Evolutionary conservation across 2,888 invertebrate genomes (phyloP).

Genomic region (Ypsolopha scabrella): DNA sequence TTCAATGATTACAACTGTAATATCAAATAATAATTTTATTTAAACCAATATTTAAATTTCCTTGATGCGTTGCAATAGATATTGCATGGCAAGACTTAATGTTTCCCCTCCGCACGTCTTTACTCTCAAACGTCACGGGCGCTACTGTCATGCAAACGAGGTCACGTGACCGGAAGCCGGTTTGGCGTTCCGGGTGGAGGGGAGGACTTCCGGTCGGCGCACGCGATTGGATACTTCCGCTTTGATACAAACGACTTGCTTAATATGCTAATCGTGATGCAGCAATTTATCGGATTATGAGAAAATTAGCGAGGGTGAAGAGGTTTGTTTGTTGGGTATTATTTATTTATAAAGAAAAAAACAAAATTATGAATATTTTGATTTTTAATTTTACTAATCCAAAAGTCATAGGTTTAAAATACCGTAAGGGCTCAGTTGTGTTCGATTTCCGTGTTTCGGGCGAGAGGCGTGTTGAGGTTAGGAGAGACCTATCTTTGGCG

Average conservation of each 20-base stretch:
- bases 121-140: slow-evolving; percentile 31
- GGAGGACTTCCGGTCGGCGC: slow-evolving; percentile 56
- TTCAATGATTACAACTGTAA: too few species aligned
- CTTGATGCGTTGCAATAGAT: too few species aligned
- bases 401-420: too few species aligned
- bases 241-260: slow-evolving; percentile 43
- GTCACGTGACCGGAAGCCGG: slow-evolving; percentile 67
- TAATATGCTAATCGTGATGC: slow-evolving; percentile 66
- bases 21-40: too few species aligned
- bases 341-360: slow-evolving; percentile 3
- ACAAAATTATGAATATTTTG: too few species aligned
- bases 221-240: slow-evolving; percentile 69
- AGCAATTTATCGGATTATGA: slow-evolving; percentile 60
- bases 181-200: slow-evolving; percentile 38
- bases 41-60: too few species aligned
- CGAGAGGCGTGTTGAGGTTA: too few species aligned
- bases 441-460: too few species aligned
- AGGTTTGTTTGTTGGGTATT: slow-evolving; percentile 4
- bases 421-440: too few species aligned
- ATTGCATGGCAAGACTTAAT: background rate
- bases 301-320: background rate
- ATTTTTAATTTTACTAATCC: too few species aligned
- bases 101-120: slow-evolving; percentile 32
- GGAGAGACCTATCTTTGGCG: too few species aligned
- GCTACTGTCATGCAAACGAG: slow-evolving; percentile 65